Conservation (phyloP, 1,140 invertebrate genomes). For the Drosophila miranda region DNA sequence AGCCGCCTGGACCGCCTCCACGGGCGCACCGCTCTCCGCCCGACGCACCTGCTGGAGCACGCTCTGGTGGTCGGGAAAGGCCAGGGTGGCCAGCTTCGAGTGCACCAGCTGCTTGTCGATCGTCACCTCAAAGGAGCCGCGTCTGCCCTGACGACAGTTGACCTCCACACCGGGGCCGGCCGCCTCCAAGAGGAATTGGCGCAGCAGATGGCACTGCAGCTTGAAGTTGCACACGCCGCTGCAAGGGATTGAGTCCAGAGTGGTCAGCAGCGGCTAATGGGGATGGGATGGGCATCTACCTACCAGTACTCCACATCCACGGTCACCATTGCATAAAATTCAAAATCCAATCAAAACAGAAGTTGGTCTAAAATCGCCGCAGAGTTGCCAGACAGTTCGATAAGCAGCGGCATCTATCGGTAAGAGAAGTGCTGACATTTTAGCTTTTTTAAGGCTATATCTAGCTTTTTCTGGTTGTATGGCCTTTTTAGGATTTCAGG, state of each 20-base stretch:
- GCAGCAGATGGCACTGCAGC: slow-evolving; percentile 71
- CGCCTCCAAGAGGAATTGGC: slow-evolving; percentile 56
- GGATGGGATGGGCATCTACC: slow-evolving; percentile 1
- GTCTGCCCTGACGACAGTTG: slow-evolving; percentile 60
- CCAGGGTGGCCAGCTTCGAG: slow-evolving; percentile 85
- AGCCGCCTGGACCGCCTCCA: slow-evolving; percentile 82
- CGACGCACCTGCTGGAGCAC: slow-evolving; percentile 83
- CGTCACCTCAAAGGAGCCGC: slow-evolving; percentile 86
- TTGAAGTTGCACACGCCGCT: slow-evolving; percentile 75
- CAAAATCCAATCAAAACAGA: slow-evolving; percentile 6
- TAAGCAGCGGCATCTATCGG: no score
- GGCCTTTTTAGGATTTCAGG: no score
- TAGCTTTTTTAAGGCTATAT: no score
- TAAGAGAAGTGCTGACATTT: no score
- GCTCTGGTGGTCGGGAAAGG: slow-evolving; percentile 85
- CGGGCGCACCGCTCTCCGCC: slow-evolving; percentile 80
- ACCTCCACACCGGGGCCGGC: slow-evolving; percentile 50
- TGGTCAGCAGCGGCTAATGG: neutral
- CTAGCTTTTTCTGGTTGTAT: no score
- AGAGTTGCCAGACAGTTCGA: no score
- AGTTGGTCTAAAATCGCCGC: neutral
- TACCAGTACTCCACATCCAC: slow-evolving; percentile 81
- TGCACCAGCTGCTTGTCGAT: slow-evolving; percentile 85
- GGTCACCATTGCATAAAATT: slow-evolving; percentile 67
- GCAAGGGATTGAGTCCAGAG: neutral